A percentile compares a stretch with the other conserved stretches of the same genome.
These are phyloP conservation scores for Pentalonia nigronervosa DNA, from an alignment of 1,140 invertebrate genomes.

Conservation along the genomic window DNA sequence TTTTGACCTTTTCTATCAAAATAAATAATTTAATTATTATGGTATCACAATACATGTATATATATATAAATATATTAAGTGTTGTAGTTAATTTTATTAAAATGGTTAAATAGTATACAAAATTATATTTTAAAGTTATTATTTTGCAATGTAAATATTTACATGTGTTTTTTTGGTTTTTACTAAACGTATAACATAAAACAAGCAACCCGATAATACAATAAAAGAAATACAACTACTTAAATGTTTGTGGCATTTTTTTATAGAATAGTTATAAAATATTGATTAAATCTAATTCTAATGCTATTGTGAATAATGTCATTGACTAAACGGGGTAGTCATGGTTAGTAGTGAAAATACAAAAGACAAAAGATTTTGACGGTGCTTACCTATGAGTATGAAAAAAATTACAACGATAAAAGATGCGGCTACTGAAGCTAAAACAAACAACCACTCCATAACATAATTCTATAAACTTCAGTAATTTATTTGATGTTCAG, in stretches of 20 bases:
- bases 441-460: conserved; percentile 53
- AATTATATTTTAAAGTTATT: too few species aligned
- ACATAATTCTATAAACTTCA: background rate
- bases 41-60: too few species aligned
- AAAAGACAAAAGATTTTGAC: background rate
- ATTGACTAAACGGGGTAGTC: background rate
- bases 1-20: too few species aligned
- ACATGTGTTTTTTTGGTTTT: too few species aligned
- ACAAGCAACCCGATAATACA: background rate
- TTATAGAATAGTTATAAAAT: background rate
- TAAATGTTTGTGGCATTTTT: background rate
- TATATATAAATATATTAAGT: too few species aligned
- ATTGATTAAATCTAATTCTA: background rate
- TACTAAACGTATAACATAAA: too few species aligned
- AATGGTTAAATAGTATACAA: too few species aligned
- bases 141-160: too few species aligned
- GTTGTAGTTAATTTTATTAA: too few species aligned
- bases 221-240: background rate
- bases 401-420: conserved; percentile 38
- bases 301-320: background rate
- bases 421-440: conserved; percentile 48
- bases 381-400: conserved; percentile 40
- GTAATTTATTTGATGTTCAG: background rate
- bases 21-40: background rate
- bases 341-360: background rate